Conservation (phyloP, 2,888 invertebrate genomes). For the Parnassius orleans region DNA sequence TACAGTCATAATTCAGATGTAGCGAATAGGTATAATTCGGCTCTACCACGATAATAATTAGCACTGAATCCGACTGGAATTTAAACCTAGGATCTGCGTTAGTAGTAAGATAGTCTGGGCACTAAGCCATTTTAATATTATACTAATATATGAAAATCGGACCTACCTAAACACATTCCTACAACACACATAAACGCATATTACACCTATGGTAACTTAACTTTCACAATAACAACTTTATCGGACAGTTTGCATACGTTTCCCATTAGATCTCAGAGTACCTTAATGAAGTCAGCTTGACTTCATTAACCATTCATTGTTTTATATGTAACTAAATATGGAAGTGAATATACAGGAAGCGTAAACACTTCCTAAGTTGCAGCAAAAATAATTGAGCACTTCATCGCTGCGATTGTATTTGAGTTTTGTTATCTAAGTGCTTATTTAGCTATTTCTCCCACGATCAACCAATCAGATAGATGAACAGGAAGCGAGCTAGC, state of each 20-base stretch:
- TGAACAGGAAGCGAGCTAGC: conserved; percentile 48
- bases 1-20: too few species aligned
- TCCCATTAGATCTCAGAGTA: conserved; percentile 7
- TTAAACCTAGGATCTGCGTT: too few species aligned
- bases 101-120: too few species aligned
- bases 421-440: conserved; percentile 15
- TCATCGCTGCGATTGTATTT: conserved; percentile 24
- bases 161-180: neutral
- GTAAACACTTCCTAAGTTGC: conserved; percentile 13
- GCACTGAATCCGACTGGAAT: too few species aligned
- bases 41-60: too few species aligned
- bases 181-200: neutral
- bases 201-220: neutral
- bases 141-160: neutral
- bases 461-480: conserved; percentile 46
- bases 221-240: conserved; percentile 10
- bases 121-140: too few species aligned
- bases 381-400: conserved; percentile 11
- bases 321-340: neutral
- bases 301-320: too few species aligned
- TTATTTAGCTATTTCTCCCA: conserved; percentile 45
- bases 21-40: too few species aligned
- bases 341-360: conserved; percentile 12
- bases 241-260: conserved; percentile 6
- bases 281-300: neutral